Percentiles rank a stretch among this genome's conserved stretches.
phyloP scores from a whole-genome alignment of 2,113 vertebrate species.

The Trachemys scripta region DNA sequence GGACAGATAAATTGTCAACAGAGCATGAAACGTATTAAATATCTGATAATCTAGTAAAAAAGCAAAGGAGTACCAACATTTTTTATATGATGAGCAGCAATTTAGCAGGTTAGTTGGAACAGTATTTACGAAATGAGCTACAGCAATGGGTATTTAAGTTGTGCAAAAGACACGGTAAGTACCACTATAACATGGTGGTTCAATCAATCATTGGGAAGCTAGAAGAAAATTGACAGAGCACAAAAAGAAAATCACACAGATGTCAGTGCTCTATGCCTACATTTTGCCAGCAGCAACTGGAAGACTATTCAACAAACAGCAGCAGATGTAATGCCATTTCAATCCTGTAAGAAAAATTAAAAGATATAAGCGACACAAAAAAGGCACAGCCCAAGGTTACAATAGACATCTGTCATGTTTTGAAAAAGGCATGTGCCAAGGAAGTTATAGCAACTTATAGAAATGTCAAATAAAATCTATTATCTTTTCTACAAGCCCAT shows the following conservation, averaged over 20 bases:
- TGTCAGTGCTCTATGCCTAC: neutral
- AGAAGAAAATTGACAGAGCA: conserved; percentile 18
- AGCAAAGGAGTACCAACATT: neutral
- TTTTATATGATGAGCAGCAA: neutral
- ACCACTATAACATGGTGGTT: neutral
- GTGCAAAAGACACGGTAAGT: conserved; percentile 4
- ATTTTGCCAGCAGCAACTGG: conserved; percentile 28
- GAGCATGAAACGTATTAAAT: neutral
- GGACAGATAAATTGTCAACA: neutral
- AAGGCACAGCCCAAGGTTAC: neutral
- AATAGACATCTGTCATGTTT: neutral
- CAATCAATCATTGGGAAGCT: conserved; percentile 14
- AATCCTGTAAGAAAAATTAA: neutral
- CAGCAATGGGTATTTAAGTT: neutral
- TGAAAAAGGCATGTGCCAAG: neutral
- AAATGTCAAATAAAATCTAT: neutral
- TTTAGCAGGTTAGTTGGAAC: neutral
- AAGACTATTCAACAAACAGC: neutral
- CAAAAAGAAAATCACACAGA: neutral
- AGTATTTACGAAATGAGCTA: neutral
- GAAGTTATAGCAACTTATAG: neutral
- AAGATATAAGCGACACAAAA: neutral
- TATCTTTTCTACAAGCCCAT: neutral
- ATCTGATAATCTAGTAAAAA: neutral
- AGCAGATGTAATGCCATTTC: conserved; percentile 12